Evolutionary conservation across 2,797 vertebrate species (phyloP).

Genomic region (Lagodon rhomboides): DNA sequence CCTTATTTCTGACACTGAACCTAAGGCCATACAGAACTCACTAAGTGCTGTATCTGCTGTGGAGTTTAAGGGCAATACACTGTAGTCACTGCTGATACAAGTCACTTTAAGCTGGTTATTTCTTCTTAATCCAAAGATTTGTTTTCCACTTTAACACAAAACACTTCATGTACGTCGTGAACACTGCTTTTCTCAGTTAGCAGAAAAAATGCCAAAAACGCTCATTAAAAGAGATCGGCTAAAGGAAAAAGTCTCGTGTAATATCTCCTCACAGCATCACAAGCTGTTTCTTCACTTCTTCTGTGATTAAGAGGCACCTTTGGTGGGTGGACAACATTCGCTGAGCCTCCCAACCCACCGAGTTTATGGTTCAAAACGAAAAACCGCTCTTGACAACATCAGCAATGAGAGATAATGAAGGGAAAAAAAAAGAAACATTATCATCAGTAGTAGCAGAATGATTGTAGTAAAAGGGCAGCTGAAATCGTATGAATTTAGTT

Average conservation of each 20-base stretch:
- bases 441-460: conserved; percentile 8
- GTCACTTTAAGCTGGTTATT: conserved; percentile 17
- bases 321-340: conserved; percentile 16
- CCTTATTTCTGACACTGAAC: conserved; percentile 33
- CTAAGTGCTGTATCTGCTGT: conserved; percentile 15
- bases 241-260: neutral
- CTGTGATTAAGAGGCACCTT: conserved; percentile 5
- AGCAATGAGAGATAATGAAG: conserved; percentile 17
- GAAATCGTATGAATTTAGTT: neutral
- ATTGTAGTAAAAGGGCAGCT: neutral
- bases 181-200: conserved; percentile 6
- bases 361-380: too few relatives aligned
- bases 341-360: neutral
- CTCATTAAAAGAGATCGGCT: conserved; percentile 1
- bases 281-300: neutral
- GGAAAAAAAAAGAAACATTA: neutral
- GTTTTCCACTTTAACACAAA: conserved; percentile 31
- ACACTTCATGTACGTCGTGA: conserved; percentile 12
- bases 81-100: conserved; percentile 29
- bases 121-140: conserved; percentile 10
- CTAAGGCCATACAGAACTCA: neutral
- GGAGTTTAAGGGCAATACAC: conserved; percentile 16
- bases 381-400: neutral
- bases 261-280: conserved; percentile 2
- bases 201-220: neutral